A percentile compares a stretch with the other conserved stretches of the same genome.
phyloP scores from a whole-genome alignment of 1,140 invertebrate genomes.

The Bombus cullumanus region DNA sequence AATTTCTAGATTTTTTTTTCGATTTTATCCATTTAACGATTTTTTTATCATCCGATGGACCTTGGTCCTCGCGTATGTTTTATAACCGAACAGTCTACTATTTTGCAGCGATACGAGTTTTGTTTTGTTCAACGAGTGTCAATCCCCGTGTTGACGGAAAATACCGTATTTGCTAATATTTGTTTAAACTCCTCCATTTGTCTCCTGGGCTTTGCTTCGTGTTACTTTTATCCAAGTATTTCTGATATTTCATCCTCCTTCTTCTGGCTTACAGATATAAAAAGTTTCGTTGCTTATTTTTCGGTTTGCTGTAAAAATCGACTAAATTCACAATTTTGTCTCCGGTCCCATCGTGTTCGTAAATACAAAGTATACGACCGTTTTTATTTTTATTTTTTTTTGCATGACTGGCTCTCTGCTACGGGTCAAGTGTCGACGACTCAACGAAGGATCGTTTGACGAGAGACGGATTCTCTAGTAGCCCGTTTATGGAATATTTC shows the following conservation, averaged over 20 bases:
- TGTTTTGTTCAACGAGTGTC: background rate
- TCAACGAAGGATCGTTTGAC: background rate
- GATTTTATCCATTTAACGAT: background rate
- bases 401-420: background rate
- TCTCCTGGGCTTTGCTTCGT: background rate
- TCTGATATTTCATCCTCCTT: background rate
- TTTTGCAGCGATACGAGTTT: background rate
- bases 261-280: background rate
- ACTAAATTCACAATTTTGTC: background rate
- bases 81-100: background rate
- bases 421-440: conserved; percentile 8
- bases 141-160: background rate
- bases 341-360: background rate
- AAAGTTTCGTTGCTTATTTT: background rate
- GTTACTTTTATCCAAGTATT: background rate
- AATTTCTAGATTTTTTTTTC: background rate
- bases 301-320: background rate
- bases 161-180: conserved; percentile 17
- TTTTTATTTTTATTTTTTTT: background rate
- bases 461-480: background rate
- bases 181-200: background rate
- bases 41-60: background rate
- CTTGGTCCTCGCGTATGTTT: background rate
- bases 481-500: background rate
- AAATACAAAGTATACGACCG: conserved; percentile 6